Conservation (phyloP, 2,888 invertebrate genomes). For the Apamea anceps region DNA sequence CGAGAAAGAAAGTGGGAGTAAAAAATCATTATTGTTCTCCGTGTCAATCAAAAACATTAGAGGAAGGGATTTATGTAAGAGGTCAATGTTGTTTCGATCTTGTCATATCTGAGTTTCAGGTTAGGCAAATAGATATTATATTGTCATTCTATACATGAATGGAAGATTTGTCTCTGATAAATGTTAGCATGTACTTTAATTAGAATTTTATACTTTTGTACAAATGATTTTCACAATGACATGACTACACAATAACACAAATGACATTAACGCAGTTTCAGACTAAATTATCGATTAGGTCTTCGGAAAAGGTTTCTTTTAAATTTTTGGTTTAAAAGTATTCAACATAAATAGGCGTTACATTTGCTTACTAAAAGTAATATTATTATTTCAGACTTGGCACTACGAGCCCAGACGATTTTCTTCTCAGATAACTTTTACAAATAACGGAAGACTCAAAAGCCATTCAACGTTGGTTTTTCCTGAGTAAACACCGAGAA, state of each 20-base stretch:
- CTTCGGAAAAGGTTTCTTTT: neutral
- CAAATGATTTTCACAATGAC: neutral
- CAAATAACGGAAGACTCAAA: neutral
- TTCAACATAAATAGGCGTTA: neutral
- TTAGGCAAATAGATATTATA: neutral
- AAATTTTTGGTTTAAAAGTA: neutral
- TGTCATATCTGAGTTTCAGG: neutral
- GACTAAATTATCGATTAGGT: neutral
- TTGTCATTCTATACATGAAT: neutral
- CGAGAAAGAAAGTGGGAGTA: neutral
- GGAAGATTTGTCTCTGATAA: neutral
- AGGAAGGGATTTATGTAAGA: neutral
- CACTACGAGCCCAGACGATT: neutral
- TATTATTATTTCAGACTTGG: neutral
- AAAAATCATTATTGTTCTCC: neutral
- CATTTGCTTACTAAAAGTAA: neutral
- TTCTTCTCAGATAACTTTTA: neutral
- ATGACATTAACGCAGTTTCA: neutral
- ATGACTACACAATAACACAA: neutral
- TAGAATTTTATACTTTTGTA: neutral
- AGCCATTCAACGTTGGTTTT: neutral
- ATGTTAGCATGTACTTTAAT: neutral
- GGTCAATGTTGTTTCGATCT: neutral
- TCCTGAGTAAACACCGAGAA: neutral
- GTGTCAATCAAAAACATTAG: neutral